These are phyloP conservation scores for Drosophila ohnishii DNA, from an alignment of 1,140 invertebrate species.

Conservation along the genomic window DNA sequence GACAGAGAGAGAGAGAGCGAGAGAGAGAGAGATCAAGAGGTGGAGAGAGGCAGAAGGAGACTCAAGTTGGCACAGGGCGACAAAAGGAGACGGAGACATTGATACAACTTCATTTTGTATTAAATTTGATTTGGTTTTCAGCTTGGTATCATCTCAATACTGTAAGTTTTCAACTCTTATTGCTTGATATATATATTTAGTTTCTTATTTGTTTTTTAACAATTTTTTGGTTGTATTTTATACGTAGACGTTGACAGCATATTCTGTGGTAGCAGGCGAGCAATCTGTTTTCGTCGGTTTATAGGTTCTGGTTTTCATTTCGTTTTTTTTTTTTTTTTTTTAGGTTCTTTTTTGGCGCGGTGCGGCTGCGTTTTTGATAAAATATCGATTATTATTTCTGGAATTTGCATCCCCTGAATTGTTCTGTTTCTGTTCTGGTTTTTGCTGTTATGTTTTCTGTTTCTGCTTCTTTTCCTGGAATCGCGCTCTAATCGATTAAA, in stretches of 20 bases:
- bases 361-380: slow-evolving; percentile 66
- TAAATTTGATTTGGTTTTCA: slow-evolving; percentile 71
- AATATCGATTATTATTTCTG: slow-evolving; percentile 78
- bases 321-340: neutral
- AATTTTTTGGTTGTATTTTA: slow-evolving; percentile 4
- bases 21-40: slow-evolving; percentile 4
- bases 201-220: slow-evolving; percentile 2
- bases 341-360: slow-evolving; percentile 21
- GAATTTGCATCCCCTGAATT: slow-evolving; percentile 71
- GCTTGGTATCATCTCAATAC: slow-evolving; percentile 22
- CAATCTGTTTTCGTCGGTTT: slow-evolving; percentile 63
- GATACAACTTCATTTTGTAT: slow-evolving; percentile 64
- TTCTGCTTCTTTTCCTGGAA: slow-evolving; percentile 31
- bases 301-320: slow-evolving; percentile 41
- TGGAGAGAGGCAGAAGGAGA: slow-evolving; percentile 35
- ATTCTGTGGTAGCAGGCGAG: slow-evolving; percentile 65
- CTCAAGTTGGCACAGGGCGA: slow-evolving; percentile 9
- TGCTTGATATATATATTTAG: slow-evolving; percentile 6
- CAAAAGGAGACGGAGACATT: slow-evolving; percentile 28
- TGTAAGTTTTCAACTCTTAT: slow-evolving; percentile 6
- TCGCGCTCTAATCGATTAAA: slow-evolving; percentile 24
- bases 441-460: slow-evolving; percentile 13
- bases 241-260: slow-evolving; percentile 64
- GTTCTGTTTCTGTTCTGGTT: slow-evolving; percentile 35
- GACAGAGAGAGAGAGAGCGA: slow-evolving; percentile 23